Conservation (phyloP, 92 coral and sea anemone species). For the Micromussa lordhowensis region DNA sequence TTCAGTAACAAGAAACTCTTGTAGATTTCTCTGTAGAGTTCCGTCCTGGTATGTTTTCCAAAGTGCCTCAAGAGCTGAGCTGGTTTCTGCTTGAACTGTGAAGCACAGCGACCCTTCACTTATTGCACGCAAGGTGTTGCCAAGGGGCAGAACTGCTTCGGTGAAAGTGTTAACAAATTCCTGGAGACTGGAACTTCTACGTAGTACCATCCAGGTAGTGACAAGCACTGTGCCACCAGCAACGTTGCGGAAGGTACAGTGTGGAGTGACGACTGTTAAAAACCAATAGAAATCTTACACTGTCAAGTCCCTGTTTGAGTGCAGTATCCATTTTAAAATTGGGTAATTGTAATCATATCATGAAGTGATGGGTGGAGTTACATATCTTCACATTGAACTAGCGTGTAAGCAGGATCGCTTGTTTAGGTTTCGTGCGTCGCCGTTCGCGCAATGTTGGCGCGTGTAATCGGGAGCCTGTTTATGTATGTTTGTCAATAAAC, state of each 20-base stretch:
- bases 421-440: too few species aligned
- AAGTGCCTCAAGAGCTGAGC: background rate
- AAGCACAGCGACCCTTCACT: constrained; percentile 12
- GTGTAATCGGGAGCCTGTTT: too few species aligned
- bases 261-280: constrained; percentile 8
- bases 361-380: too few species aligned
- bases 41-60: constrained; percentile 58
- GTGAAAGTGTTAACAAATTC: constrained; percentile 15
- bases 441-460: too few species aligned
- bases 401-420: too few species aligned
- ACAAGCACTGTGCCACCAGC: constrained; percentile 13
- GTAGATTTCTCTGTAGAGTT: constrained; percentile 47
- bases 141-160: constrained; percentile 16
- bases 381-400: too few species aligned
- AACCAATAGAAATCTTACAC: too few species aligned
- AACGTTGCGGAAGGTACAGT: constrained; percentile 26
- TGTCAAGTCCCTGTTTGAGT: too few species aligned
- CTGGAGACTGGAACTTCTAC: constrained; percentile 13
- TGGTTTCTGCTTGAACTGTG: constrained; percentile 11
- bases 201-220: constrained; percentile 18
- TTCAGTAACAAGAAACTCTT: constrained; percentile 61
- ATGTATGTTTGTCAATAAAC: too few species aligned
- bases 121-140: constrained; percentile 18
- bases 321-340: too few species aligned
- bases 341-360: too few species aligned